These are phyloP conservation scores for Alviniconcha strummeri DNA, from an alignment of 2,888 invertebrate genomes.

Conservation along the genomic window DNA sequence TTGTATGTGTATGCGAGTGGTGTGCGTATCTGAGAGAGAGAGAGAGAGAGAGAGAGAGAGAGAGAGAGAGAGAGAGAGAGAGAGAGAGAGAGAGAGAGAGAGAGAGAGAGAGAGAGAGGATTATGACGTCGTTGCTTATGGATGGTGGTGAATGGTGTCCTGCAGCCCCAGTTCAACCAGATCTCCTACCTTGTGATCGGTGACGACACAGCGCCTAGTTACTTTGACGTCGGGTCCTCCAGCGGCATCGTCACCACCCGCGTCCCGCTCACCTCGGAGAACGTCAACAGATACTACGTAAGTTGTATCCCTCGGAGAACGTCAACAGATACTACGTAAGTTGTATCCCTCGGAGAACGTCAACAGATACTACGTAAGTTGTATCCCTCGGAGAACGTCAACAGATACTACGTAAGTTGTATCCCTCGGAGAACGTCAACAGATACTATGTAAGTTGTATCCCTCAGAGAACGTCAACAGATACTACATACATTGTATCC, in stretches of 20 bases:
- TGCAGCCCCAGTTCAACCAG: slow-evolving; percentile 58
- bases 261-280: slow-evolving; percentile 41
- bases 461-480: too few species aligned
- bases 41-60: slow-evolving; percentile 4
- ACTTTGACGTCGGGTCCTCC: slow-evolving; percentile 53
- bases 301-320: slow-evolving; percentile 26
- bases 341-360: background rate
- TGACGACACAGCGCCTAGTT: slow-evolving; percentile 61
- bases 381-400: slow-evolving; percentile 37
- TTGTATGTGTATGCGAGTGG: background rate
- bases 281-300: slow-evolving; percentile 51
- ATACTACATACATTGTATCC: too few species aligned
- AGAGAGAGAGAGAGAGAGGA: background rate
- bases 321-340: too few species aligned
- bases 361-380: too few species aligned
- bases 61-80: background rate
- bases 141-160: background rate
- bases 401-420: too few species aligned
- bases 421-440: too few species aligned
- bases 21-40: background rate
- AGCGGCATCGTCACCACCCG: slow-evolving; percentile 46
- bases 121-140: too few species aligned
- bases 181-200: slow-evolving; percentile 60
- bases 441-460: too few species aligned
- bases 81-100: slow-evolving; percentile 6